Evolutionary conservation across 2,113 vertebrate genomes (phyloP), one percentile per base, ranked within the genome.

Genomic region (Pluvianellus socialis): DNA sequence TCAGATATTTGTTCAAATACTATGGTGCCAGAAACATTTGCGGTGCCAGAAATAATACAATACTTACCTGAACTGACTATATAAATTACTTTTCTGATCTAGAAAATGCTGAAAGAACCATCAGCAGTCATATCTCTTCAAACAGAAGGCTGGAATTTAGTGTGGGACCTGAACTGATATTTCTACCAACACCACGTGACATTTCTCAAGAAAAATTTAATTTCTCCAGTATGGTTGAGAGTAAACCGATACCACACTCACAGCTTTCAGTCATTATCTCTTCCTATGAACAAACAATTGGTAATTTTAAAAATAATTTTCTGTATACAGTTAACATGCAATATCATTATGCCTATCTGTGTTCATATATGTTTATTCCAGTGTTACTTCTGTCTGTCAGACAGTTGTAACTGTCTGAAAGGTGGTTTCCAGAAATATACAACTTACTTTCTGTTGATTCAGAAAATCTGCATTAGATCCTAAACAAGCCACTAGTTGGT

Each of bases 281-380:
- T 95, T 99, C 99, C 21, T 99, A 98, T 96, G 97, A 98, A 72
- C 97, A 97, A 94, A 98, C 99, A 74, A 98, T 99, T 75, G 98
- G 99, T 99, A 98, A 98, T 98, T 55, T 98, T 63, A 6, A 14
- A 52, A 38, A 56, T 79, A 15, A 47, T 38, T 82, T 63, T 85
- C 23, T 86, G 7, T 65, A 85, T 79, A 58, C 11, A 82, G 61
- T 45, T 84, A 65, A 38, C 45, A n/a, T 88, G 33, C 89, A 79
- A 59, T 21, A 82, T 8, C 17, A 21, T 49, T 86, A 62, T 81
- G 14, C 49, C 24, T 86, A 22, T 56, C 20, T 90, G 17, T 84
- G 42, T 90, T 92, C n/a, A 14, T 79, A 3, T 65, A 20, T 32
- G 28, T 53, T 93, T 86, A 70, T 77, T 83, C n/a, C 17, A 12